Evolutionary conservation across 1,140 invertebrate species (phyloP).

Genomic region (Caligus rogercresseyi): DNA sequence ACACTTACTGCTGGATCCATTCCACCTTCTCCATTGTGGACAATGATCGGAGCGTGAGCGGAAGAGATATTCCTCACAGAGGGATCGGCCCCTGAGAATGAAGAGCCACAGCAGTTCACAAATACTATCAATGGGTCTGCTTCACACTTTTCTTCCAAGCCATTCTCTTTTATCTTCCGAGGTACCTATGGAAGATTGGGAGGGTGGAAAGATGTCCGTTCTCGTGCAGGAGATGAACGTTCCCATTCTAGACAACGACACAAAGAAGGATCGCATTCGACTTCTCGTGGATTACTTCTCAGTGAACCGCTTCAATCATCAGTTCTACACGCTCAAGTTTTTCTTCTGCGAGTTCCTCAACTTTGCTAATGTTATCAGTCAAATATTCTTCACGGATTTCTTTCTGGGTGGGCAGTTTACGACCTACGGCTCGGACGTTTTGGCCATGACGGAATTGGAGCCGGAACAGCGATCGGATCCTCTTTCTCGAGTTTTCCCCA

Average conservation of each 20-base stretch:
- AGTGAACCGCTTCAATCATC: slow-evolving; percentile 23
- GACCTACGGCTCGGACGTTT: slow-evolving; percentile 27
- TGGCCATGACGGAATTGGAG: slow-evolving; percentile 24
- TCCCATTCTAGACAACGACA: slow-evolving; percentile 16
- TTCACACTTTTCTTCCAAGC: slow-evolving; percentile 47
- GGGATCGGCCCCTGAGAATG: slow-evolving; percentile 32
- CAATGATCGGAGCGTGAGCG: slow-evolving; percentile 20
- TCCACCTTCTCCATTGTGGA: slow-evolving; percentile 45
- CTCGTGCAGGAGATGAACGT: slow-evolving; percentile 24
- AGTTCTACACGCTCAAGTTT: slow-evolving; percentile 23
- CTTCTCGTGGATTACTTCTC: slow-evolving; percentile 26
- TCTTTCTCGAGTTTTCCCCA: slow-evolving; percentile 26
- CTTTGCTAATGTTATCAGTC: slow-evolving; percentile 28
- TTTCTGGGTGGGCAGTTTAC: slow-evolving; percentile 28
- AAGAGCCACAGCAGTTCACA: slow-evolving; percentile 46
- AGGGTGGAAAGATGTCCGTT: slow-evolving; percentile 26
- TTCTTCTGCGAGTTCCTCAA: slow-evolving; percentile 29
- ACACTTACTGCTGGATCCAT: slow-evolving; percentile 57
- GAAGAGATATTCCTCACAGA: slow-evolving; percentile 25
- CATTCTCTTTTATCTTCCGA: slow-evolving; percentile 63
- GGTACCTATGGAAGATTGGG: slow-evolving; percentile 48
- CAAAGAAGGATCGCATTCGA: slow-evolving; percentile 20
- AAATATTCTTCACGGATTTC: slow-evolving; percentile 28
- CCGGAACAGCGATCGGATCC: slow-evolving; percentile 23
- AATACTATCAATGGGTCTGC: slow-evolving; percentile 35